A percentile compares a stretch with the other conserved stretches of the same genome.
Conservation (phyloP, 1,140 invertebrate species). For the Meteorus sp. region DNA sequence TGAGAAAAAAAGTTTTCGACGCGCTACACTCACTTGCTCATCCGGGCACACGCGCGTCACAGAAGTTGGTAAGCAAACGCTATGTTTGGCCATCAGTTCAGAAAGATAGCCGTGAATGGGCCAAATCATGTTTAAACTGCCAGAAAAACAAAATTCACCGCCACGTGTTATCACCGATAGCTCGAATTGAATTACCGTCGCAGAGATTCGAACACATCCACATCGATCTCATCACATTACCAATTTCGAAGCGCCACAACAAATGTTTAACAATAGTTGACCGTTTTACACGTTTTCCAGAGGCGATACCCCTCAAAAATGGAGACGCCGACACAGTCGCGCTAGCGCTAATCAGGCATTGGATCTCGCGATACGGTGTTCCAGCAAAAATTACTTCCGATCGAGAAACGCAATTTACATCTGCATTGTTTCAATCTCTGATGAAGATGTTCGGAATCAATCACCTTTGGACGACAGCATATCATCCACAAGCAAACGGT, state of each 20-base stretch:
- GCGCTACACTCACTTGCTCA: conserved; percentile 27
- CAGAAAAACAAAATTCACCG: conserved; percentile 37
- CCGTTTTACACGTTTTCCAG: conserved; percentile 34
- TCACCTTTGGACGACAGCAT: conserved; percentile 16
- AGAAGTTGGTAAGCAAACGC: conserved; percentile 26
- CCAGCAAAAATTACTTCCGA: conserved; percentile 38
- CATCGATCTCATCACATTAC: no score
- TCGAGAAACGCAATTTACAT: conserved; percentile 43
- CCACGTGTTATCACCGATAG: conserved; percentile 33
- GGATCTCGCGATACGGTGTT: conserved; percentile 40
- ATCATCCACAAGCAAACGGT: not conserved
- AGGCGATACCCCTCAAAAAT: conserved; percentile 35
- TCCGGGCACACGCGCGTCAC: conserved; percentile 30
- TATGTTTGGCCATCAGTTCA: conserved; percentile 40
- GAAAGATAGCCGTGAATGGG: conserved; percentile 37
- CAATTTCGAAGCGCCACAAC: no score
- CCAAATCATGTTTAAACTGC: conserved; percentile 32
- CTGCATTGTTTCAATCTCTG: conserved; percentile 35
- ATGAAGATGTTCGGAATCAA: conserved; percentile 30
- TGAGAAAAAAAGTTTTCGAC: conserved; percentile 16
- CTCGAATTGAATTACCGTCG: conserved; percentile 21
- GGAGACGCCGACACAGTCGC: conserved; percentile 32
- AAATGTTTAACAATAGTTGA: conserved; percentile 32
- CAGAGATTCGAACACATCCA: conserved; percentile 36
- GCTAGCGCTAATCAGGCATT: conserved; percentile 26